phyloP scores from a whole-genome alignment of 2,888 invertebrate genomes.

The Hoplodrina blanda region DNA sequence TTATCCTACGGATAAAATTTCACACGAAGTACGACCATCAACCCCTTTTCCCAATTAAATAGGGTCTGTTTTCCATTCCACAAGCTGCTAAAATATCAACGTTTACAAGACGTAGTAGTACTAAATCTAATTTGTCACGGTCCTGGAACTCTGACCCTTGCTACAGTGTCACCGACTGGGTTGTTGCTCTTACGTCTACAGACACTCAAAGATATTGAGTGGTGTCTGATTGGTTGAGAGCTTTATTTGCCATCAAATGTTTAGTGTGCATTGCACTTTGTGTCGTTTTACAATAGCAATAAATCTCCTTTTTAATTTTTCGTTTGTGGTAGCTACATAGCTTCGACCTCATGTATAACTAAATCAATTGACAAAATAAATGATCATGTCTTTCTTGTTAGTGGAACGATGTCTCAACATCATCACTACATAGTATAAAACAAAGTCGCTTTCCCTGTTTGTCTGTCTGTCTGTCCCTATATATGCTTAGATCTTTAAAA shows the following conservation, averaged over 20 bases:
- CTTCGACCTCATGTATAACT: too few relatives aligned
- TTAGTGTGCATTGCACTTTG: not conserved
- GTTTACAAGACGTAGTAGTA: not conserved
- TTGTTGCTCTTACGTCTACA: slow-evolving; percentile 21
- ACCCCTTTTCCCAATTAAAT: not conserved
- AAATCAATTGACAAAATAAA: too few relatives aligned
- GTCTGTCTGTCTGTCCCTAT: too few relatives aligned
- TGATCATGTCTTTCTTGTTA: too few relatives aligned
- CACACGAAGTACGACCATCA: not conserved
- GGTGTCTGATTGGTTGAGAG: slow-evolving; percentile 10
- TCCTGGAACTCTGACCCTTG: slow-evolving; percentile 27
- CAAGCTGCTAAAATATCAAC: not conserved
- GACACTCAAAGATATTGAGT: not conserved
- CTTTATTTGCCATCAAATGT: not conserved
- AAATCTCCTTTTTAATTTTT: too few relatives aligned
- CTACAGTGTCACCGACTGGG: slow-evolving; percentile 45
- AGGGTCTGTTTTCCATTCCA: not conserved
- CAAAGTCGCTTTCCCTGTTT: too few relatives aligned
- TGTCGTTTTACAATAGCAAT: too few relatives aligned
- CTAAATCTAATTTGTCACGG: slow-evolving; percentile 32
- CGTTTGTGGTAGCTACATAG: too few relatives aligned
- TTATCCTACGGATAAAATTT: not conserved
- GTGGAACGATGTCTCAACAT: too few relatives aligned
- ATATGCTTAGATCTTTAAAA: too few relatives aligned
- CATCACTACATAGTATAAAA: too few relatives aligned